Evolutionary conservation across 2,888 invertebrate species (phyloP), one percentile per base, ranked within the genome.

Genomic region (Venusia cambrica): DNA sequence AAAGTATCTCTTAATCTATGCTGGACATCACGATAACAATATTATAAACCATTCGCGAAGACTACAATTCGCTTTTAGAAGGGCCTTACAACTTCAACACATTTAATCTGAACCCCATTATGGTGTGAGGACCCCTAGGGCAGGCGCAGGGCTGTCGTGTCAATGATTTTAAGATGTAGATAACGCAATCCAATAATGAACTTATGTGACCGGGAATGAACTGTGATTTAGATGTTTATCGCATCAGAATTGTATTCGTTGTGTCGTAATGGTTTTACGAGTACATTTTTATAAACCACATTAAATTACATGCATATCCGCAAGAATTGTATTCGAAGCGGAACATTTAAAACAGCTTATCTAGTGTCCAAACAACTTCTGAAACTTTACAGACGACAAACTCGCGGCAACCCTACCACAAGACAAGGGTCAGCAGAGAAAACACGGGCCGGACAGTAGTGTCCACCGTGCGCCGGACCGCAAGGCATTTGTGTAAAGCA

Each of bases 41-140:
- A 75, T 79, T 79, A 80, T 78, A 78, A 73, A 76, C 77, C 75
- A 71, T 73, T 60, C 66, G 64, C 63, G 57, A 76, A 62, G 61
- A 77, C 79, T 77, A 76, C 76, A 72, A 74, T 79, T 77, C 73
- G 73, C 79, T 81, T 79, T 78, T 77, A 79, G 79, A 76, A 70
- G 71, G 72, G 60, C 74, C 73, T 73, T 71, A 73, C 57, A 70
- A 73, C 72, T 76, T 74, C 61, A 67, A 68, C 72, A 69, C 70
- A 73, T 76, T 78, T 76, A 78, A 78, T 78, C 74, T 69, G 65
- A 62, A 58, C 70, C 71, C 75, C 63, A 72, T 73, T 69, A 73
- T 62, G 61, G 66, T 60, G 55, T 54, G 55, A 59, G 49, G 56
- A 57, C 59, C 63, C n/a, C 62, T 53, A 45, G 58, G 57, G 51